Evolutionary conservation across 1,140 invertebrate species (phyloP).

Genomic region (Chelonus insularis): DNA sequence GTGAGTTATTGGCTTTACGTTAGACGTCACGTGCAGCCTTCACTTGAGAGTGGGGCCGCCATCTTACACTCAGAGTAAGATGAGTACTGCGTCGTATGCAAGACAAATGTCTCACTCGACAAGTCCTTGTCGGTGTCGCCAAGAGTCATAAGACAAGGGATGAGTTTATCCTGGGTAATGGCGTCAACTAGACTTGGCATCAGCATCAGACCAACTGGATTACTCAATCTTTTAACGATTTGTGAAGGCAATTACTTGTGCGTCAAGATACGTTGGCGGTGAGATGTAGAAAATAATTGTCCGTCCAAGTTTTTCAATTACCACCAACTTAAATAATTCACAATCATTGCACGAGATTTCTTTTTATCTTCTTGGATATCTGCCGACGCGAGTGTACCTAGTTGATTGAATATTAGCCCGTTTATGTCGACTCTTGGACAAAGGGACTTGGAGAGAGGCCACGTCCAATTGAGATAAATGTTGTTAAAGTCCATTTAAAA

Average conservation of each 20-base stretch:
- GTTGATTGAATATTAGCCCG: constrained; percentile 19
- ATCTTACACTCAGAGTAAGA: background rate
- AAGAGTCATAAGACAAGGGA: background rate
- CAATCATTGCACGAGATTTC: constrained; percentile 4
- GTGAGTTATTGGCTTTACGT: constrained; percentile 31
- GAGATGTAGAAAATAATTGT: background rate
- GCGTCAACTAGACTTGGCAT: background rate
- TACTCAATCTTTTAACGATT: background rate
- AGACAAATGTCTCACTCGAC: constrained; percentile 18
- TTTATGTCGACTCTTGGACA: background rate
- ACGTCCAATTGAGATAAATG: background rate
- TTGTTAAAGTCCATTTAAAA: background rate
- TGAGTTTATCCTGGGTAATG: background rate
- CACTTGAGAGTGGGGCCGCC: background rate
- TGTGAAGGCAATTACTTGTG: background rate
- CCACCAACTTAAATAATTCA: constrained; percentile 2
- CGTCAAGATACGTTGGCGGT: constrained; percentile 5
- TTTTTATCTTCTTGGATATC: constrained; percentile 25
- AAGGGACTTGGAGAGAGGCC: constrained; percentile 10
- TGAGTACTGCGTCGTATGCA: background rate
- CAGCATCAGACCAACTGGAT: background rate
- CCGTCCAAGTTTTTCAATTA: constrained; percentile 25
- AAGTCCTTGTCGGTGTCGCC: background rate
- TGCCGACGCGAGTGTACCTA: constrained; percentile 8
- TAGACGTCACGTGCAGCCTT: constrained; percentile 26